Evolutionary conservation across 1,140 invertebrate species (phyloP).

Genomic region (Laupala kohalensis): DNA sequence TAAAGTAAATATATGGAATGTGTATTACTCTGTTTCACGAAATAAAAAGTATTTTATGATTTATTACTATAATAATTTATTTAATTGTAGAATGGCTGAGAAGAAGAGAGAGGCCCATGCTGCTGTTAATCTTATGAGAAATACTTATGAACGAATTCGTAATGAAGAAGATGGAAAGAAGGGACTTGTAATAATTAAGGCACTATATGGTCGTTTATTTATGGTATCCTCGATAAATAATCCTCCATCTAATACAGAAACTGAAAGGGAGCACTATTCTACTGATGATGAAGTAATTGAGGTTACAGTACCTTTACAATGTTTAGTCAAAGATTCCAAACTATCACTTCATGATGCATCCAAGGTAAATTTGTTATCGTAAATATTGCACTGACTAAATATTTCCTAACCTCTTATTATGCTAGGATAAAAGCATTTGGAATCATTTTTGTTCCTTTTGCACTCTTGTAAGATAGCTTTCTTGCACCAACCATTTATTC

Average conservation of each 20-base stretch:
- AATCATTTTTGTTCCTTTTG: too few species aligned
- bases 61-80: too few species aligned
- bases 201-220: constrained; percentile 43
- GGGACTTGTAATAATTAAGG: constrained; percentile 75
- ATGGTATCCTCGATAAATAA: background rate
- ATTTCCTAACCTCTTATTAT: too few species aligned
- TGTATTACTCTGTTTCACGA: too few species aligned
- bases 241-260: constrained; percentile 19
- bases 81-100: constrained; percentile 47
- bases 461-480: too few species aligned
- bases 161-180: constrained; percentile 61
- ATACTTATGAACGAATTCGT: constrained; percentile 60
- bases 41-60: too few species aligned
- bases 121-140: constrained; percentile 77
- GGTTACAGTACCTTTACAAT: constrained; percentile 86
- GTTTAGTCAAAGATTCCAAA: constrained; percentile 81
- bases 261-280: constrained; percentile 23
- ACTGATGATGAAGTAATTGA: constrained; percentile 58
- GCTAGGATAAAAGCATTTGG: too few species aligned
- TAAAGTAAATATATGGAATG: too few species aligned
- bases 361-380: constrained; percentile 54
- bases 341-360: constrained; percentile 70
- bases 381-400: background rate
- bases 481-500: too few species aligned
- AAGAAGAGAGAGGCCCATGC: constrained; percentile 70